Evolutionary conservation across 2,797 vertebrate species (phyloP), one percentile per base, ranked within the genome.

Genomic region (Cirrhinus molitorella): DNA sequence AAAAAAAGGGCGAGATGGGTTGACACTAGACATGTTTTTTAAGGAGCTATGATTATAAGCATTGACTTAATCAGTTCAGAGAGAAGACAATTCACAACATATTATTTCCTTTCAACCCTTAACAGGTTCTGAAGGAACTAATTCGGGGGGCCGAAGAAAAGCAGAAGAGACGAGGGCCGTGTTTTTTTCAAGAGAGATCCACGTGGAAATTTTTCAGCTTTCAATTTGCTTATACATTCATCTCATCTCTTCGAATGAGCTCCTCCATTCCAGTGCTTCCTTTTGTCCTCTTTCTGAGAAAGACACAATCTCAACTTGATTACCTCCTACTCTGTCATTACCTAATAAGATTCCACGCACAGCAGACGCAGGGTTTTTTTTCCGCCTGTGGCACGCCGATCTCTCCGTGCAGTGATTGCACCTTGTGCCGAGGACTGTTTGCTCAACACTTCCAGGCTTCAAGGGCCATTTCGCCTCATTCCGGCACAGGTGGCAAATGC

Each of bases 251-350:
- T 83, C 63, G 81, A 85, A 89, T 88, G 82, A 83, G 87, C 88
- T 89, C 88, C 89, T 88, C 88, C 81, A 88, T 88, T 89, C 87
- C 87, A 89, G 88, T 81, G 86, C 87, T 87, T 89, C 79, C 88
- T 88, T 91, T 91, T 91, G 90, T 91, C 87, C 88, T 88, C 87
- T 85, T 91, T 90, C 84, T 78, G 89, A 88, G 87, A 79, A 91
- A 90, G 87, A 88, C 89, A 91, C 90, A 91, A 91, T 90, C 87
- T 90, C 89, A 90, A 91, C 90, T 89, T 90, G 90, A 92, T 92
- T 90, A 89, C 90, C 90, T 89, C 89, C 90, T 91, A 90, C 90
- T 88, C 89, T 91, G 89, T 90, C 90, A 91, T 91, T 91, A 92
- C 86, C 88, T 91, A 92, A 92, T 91, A 92, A 90, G 89, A 90